Conservation (phyloP, 2,113 vertebrate genomes). For the Leiothrix lutea region DNA sequence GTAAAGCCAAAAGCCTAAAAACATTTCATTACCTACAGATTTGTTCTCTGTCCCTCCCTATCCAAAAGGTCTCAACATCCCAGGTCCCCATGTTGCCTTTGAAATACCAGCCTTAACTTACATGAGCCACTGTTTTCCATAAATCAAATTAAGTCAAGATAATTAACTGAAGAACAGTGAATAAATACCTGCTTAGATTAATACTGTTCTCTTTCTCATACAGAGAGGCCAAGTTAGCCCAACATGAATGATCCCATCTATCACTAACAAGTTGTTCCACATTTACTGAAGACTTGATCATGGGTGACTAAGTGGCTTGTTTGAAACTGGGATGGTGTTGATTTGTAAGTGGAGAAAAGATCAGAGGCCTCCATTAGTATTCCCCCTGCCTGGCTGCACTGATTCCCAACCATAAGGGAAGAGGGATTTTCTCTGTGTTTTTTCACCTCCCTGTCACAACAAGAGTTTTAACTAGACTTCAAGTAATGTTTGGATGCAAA, state of each 20-base stretch:
- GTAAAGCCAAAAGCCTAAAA: background rate
- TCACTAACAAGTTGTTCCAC: background rate
- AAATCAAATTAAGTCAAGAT: background rate
- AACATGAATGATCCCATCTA: background rate
- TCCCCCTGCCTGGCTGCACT: background rate
- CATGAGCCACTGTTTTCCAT: background rate
- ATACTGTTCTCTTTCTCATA: background rate
- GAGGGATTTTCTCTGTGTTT: background rate
- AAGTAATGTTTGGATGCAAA: constrained; percentile 51
- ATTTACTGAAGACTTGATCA: background rate
- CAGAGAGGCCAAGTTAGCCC: background rate
- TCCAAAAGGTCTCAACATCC: background rate
- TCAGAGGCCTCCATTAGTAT: constrained; percentile 12
- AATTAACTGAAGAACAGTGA: background rate
- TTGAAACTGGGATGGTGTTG: background rate
- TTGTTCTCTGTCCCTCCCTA: background rate
- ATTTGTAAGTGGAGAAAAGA: background rate
- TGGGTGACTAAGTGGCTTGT: background rate
- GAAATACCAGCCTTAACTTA: background rate
- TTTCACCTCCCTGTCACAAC: background rate
- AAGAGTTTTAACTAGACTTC: constrained; percentile 1
- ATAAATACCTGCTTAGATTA: background rate
- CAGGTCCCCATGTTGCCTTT: background rate
- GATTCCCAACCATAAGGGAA: background rate
- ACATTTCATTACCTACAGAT: background rate